A percentile compares a stretch with the other conserved stretches of the same genome.
Conservation (phyloP, 1,140 invertebrate genomes). For the Rhyzopertha dominica region DNA sequence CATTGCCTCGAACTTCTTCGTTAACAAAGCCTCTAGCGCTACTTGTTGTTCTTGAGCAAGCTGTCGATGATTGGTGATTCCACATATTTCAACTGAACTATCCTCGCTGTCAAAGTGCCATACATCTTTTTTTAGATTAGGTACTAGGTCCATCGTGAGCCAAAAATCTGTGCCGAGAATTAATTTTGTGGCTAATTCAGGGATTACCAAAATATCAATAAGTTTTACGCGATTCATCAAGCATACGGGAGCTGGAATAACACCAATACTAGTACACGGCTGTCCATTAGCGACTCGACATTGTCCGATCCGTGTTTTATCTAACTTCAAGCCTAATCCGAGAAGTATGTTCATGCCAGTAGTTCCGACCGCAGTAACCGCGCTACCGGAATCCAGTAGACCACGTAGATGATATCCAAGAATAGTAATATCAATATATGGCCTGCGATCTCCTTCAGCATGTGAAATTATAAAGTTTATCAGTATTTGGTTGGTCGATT, state of each 20-base stretch:
- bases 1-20: no score
- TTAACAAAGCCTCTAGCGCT: no score
- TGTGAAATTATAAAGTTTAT: neutral
- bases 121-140: neutral
- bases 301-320: neutral
- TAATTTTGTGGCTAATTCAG: neutral
- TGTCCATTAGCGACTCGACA: neutral
- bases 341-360: neutral
- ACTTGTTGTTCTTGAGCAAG: no score
- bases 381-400: conserved; percentile 2
- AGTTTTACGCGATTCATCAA: neutral
- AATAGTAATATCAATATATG: conserved; percentile 2
- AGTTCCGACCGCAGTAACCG: neutral
- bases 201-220: neutral
- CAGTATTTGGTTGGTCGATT: neutral
- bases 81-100: neutral
- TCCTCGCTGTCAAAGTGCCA: neutral
- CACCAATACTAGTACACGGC: neutral
- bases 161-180: conserved; percentile 1
- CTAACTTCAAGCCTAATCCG: no score
- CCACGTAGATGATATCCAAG: neutral
- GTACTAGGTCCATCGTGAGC: neutral
- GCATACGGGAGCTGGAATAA: neutral
- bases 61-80: no score
- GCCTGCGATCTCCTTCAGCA: neutral